Percentiles rank a stretch among this genome's conserved stretches.
Evolutionary conservation across 1,140 invertebrate genomes (phyloP).

Genomic region (Eueides isabella): DNA sequence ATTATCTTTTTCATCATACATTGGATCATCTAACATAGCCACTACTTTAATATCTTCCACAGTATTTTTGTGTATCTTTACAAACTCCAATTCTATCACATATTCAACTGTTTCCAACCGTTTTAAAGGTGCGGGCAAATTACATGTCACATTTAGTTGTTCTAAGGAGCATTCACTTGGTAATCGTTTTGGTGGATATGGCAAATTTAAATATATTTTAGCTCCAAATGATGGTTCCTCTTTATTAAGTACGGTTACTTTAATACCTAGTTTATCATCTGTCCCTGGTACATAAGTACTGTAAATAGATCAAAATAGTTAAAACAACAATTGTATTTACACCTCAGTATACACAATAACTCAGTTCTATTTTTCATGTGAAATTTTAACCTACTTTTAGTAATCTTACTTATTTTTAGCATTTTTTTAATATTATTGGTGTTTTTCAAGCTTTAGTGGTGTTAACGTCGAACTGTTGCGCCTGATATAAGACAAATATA

Average conservation of each 20-base stretch:
- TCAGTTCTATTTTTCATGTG: too few relatives aligned
- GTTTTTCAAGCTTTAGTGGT: too few relatives aligned
- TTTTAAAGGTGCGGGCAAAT: constrained; percentile 55
- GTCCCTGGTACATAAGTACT: constrained; percentile 66
- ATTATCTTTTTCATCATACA: constrained; percentile 51
- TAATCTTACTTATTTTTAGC: too few relatives aligned
- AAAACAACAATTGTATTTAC: too few relatives aligned
- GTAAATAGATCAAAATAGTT: too few relatives aligned
- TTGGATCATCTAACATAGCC: constrained; percentile 55
- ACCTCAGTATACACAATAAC: too few relatives aligned
- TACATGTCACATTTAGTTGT: constrained; percentile 56
- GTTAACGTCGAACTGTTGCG: too few relatives aligned
- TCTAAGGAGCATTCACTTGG: constrained; percentile 56
- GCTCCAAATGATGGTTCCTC: constrained; percentile 70
- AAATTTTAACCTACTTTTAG: too few relatives aligned
- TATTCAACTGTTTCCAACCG: constrained; percentile 53
- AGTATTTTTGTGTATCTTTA: constrained; percentile 29
- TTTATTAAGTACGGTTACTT: constrained; percentile 55
- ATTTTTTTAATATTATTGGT: too few relatives aligned
- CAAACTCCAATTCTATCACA: constrained; percentile 67
- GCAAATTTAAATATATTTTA: constrained; percentile 54
- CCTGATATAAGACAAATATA: too few relatives aligned
- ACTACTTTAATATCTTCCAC: constrained; percentile 40
- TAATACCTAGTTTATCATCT: constrained; percentile 53
- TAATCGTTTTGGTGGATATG: constrained; percentile 57